Conservation (phyloP, 2,797 vertebrate species). For the Cacajao melanocephalus region DNA sequence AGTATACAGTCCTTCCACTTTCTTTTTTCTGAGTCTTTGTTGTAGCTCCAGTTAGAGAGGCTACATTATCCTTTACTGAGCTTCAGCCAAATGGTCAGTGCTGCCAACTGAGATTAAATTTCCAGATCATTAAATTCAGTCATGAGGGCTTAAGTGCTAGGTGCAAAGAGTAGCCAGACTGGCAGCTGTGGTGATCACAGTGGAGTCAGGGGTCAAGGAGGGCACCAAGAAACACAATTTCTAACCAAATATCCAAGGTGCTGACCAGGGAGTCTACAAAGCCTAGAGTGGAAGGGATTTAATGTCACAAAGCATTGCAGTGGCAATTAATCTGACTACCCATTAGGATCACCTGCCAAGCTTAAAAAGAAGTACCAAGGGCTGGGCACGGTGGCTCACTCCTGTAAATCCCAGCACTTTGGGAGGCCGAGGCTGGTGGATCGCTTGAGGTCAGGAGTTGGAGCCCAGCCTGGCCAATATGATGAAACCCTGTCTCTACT, state of each 20-base stretch:
- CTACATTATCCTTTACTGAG: neutral
- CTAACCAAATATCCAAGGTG: neutral
- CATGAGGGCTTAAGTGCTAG: neutral
- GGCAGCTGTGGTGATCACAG: neutral
- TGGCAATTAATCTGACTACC: neutral
- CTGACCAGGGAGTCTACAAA: neutral
- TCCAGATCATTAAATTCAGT: conserved; percentile 40
- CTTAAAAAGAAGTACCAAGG: neutral
- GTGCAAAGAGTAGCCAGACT: neutral
- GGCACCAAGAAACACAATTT: neutral
- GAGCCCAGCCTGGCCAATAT: too few relatives aligned
- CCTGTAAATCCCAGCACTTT: too few relatives aligned
- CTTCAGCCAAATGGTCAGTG: neutral
- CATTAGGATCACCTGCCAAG: neutral
- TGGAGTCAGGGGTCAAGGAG: neutral
- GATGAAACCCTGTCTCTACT: too few relatives aligned
- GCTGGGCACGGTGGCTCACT: too few relatives aligned
- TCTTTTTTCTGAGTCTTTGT: conserved; percentile 24
- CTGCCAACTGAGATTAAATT: conserved; percentile 31
- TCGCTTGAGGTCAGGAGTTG: too few relatives aligned
- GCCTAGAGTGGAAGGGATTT: neutral
- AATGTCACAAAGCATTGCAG: neutral
- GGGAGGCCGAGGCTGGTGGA: too few relatives aligned
- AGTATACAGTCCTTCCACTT: conserved; percentile 14
- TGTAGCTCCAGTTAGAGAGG: conserved; percentile 17